Conservation (phyloP, 2,113 vertebrate genomes). For the Onychostruthus taczanowskii region DNA sequence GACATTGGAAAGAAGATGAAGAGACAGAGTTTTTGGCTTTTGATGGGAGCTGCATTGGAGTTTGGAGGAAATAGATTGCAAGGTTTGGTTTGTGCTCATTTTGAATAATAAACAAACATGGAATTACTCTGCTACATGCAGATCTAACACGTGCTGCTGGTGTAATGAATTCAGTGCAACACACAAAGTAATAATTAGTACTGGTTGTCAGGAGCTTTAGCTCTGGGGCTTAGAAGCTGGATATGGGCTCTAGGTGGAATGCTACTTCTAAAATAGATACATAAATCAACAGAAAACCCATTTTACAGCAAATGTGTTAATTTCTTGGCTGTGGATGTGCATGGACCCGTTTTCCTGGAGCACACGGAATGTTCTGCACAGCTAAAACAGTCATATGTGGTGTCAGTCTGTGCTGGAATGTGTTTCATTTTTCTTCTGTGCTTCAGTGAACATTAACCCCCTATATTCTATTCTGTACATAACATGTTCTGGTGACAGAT, state of each 20-base stretch:
- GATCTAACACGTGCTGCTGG: not conserved
- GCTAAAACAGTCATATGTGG: not conserved
- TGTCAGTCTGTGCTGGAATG: not conserved
- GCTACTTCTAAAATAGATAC: not conserved
- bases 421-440: not conserved
- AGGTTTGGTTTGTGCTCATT: not conserved
- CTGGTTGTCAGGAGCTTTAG: not conserved
- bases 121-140: not conserved
- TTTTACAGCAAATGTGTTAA: not conserved
- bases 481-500: not conserved
- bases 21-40: not conserved
- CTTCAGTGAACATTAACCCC: not conserved
- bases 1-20: not conserved
- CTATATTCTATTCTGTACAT: not conserved
- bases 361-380: accelerated
- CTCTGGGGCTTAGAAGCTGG: not conserved
- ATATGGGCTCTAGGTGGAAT: not conserved
- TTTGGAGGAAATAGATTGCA: not conserved
- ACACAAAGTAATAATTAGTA: not conserved
- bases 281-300: not conserved
- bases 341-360: not conserved
- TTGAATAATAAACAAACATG: not conserved
- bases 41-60: not conserved
- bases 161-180: not conserved
- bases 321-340: not conserved